Conservation (phyloP, 2,888 invertebrate species). For the Netelia melanura region DNA sequence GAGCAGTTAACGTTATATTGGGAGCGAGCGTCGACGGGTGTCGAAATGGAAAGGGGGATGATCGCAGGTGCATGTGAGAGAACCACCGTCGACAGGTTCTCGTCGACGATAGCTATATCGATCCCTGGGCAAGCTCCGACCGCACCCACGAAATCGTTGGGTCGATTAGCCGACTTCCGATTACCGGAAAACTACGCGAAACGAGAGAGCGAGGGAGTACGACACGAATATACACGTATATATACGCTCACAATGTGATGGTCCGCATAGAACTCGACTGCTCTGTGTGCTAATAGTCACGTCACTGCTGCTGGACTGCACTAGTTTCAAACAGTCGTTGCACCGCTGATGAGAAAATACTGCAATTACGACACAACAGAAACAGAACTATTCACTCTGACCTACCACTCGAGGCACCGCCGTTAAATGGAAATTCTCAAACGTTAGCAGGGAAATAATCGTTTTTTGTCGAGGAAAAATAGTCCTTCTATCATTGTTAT, state of each 20-base stretch:
- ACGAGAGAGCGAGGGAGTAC: conserved; percentile 16
- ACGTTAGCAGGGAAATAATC: no score
- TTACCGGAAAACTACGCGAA: conserved; percentile 67
- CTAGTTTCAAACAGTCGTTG: conserved; percentile 44
- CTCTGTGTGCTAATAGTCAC: conserved; percentile 43
- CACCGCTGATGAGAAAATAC: conserved; percentile 40
- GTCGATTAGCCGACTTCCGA: conserved; percentile 66
- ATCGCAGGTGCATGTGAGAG: conserved; percentile 62
- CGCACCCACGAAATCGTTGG: conserved; percentile 59
- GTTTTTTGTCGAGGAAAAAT: no score
- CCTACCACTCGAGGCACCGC: neutral
- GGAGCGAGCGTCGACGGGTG: conserved; percentile 18
- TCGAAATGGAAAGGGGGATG: conserved; percentile 41
- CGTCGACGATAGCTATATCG: conserved; percentile 32
- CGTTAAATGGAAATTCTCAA: no score
- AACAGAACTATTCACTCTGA: conserved; percentile 22
- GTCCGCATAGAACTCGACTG: conserved; percentile 34
- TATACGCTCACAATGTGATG: neutral
- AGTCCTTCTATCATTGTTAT: no score
- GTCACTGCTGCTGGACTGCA: neutral
- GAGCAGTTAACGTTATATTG: neutral
- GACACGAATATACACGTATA: neutral
- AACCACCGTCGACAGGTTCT: conserved; percentile 17
- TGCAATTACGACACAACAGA: conserved; percentile 1
- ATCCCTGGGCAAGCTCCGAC: conserved; percentile 39